A percentile compares a stretch with the other conserved stretches of the same genome.
phyloP scores from a whole-genome alignment of 2,797 vertebrate species.

The Poeciliopsis presidionis region DNA sequence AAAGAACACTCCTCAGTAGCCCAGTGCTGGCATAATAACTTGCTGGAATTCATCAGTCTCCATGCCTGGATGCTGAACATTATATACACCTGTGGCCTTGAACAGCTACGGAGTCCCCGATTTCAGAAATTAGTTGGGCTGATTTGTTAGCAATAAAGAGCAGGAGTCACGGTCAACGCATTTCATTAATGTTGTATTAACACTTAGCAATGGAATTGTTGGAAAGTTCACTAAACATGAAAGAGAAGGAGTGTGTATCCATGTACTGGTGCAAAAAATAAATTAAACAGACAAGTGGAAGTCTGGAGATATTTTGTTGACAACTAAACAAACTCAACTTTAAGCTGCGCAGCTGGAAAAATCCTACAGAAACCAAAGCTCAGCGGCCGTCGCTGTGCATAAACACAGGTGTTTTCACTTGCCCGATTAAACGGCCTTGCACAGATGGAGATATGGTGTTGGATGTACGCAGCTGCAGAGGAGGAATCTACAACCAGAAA shows the following conservation, averaged over 20 bases:
- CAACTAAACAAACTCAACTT: neutral
- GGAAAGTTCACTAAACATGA: neutral
- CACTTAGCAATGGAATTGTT: neutral
- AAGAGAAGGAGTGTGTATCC: neutral
- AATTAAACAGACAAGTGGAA: neutral
- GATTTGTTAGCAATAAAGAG: neutral
- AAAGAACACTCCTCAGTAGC: neutral
- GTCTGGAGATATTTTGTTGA: constrained; percentile 5
- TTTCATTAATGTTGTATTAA: neutral
- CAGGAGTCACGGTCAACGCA: neutral
- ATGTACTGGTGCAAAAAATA: neutral
- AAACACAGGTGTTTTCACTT: constrained; percentile 8
- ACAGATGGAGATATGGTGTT: neutral
- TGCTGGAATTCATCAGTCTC: neutral
- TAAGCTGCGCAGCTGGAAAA: neutral
- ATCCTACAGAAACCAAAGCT: neutral
- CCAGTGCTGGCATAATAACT: neutral
- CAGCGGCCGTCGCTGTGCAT: neutral
- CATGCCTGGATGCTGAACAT: neutral
- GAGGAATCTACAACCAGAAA: neutral
- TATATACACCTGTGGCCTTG: neutral
- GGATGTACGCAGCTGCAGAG: neutral
- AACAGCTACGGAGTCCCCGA: neutral
- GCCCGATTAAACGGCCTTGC: neutral
- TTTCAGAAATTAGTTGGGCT: neutral